These are phyloP conservation scores for Peucedramus taeniatus DNA, from an alignment of 2,113 vertebrate species.

Conservation along the genomic window DNA sequence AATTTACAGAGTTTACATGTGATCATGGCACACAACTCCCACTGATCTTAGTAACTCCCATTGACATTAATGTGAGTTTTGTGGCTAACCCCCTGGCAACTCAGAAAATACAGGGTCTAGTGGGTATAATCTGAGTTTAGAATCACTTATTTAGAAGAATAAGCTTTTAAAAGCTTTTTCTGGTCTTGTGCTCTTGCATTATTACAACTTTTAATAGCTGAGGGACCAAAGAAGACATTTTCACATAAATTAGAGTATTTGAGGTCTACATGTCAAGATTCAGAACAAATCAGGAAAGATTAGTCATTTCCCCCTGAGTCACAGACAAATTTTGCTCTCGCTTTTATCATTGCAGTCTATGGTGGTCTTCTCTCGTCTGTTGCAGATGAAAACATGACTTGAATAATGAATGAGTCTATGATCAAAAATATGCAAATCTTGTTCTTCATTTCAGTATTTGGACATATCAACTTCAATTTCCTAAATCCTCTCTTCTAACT, in stretches of 20 bases:
- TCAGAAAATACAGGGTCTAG: neutral
- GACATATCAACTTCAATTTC: slow-evolving; percentile 28
- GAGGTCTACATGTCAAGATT: neutral
- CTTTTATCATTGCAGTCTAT: neutral
- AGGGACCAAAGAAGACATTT: neutral
- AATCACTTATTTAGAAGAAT: neutral
- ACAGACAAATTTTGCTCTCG: neutral
- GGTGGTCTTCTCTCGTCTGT: neutral
- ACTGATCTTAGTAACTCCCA: neutral
- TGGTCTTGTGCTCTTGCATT: neutral
- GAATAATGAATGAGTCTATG: slow-evolving; percentile 26
- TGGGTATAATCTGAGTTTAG: neutral
- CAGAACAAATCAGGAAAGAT: slow-evolving; percentile 20
- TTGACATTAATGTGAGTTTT: neutral
- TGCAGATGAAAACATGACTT: neutral
- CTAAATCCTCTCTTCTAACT: slow-evolving; percentile 33
- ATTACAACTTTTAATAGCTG: neutral
- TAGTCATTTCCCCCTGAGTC: slow-evolving; percentile 12
- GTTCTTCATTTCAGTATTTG: slow-evolving; percentile 33
- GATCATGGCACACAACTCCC: neutral
- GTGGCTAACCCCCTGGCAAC: neutral
- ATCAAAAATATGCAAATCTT: slow-evolving; percentile 39
- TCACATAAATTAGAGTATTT: neutral
- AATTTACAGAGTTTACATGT: neutral
- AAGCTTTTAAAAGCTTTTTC: neutral